A percentile compares a stretch with the other conserved stretches of the same genome.
These are phyloP conservation scores for Orussus abietinus DNA, from an alignment of 1,140 invertebrate genomes.

Conservation along the genomic window DNA sequence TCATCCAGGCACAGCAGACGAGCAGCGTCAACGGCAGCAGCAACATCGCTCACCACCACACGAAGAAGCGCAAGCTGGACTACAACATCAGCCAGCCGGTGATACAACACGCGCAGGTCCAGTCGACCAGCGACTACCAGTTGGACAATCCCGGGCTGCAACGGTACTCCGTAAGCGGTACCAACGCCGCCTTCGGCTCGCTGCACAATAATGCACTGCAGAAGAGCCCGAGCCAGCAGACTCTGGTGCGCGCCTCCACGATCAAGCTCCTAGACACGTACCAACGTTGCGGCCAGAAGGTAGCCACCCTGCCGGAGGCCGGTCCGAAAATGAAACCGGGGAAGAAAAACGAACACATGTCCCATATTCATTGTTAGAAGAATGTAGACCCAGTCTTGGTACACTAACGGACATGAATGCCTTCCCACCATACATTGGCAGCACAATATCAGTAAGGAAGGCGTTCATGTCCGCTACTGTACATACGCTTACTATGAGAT, in stretches of 20 bases:
- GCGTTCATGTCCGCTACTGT: too few species aligned
- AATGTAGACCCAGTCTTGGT: too few species aligned
- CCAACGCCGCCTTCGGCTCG: conserved; percentile 45
- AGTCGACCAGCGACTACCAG: conserved; percentile 49
- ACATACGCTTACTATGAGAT: too few species aligned
- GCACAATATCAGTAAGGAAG: too few species aligned
- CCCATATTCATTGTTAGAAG: too few species aligned
- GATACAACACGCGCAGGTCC: conserved; percentile 51
- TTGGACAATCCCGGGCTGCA: conserved; percentile 37
- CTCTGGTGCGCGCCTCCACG: conserved; percentile 65
- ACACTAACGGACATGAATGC: too few species aligned
- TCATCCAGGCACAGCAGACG: conserved; percentile 65
- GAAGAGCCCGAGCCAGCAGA: conserved; percentile 58
- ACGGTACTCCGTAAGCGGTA: conserved; percentile 48
- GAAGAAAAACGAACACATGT: too few species aligned
- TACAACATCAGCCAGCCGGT: conserved; percentile 51
- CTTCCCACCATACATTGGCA: too few species aligned
- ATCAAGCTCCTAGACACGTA: conserved; percentile 71
- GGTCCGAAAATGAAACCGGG: too few species aligned
- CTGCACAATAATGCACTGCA: conserved; percentile 53
- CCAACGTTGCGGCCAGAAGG: conserved; percentile 67
- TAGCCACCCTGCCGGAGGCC: too few species aligned
- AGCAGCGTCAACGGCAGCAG: conserved; percentile 57
- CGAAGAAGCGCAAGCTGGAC: conserved; percentile 59
- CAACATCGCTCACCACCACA: conserved; percentile 49